Percentiles rank a stretch among this genome's conserved stretches.
phyloP scores from a whole-genome alignment of 1,140 invertebrate genomes.

The Bombus turneri region DNA sequence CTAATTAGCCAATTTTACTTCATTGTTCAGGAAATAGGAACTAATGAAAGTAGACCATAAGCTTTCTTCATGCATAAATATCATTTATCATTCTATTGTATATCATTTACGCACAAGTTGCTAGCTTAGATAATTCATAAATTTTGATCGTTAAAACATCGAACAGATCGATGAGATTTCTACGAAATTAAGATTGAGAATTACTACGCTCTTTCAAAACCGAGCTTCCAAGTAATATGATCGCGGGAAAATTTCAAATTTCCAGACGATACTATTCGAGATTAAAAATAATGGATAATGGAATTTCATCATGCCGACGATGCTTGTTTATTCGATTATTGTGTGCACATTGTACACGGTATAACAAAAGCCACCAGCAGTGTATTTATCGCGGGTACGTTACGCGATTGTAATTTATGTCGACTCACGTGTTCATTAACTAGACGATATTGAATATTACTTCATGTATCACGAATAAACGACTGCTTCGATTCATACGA shows the following conservation, averaged over 20 bases:
- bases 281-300: not conserved
- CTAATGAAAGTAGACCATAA: no score
- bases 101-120: not conserved
- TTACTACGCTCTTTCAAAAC: not conserved
- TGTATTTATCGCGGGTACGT: not conserved
- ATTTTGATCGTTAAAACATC: not conserved
- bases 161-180: not conserved
- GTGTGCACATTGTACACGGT: not conserved
- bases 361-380: not conserved
- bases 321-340: not conserved
- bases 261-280: no score
- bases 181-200: not conserved
- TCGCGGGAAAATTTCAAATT: not conserved
- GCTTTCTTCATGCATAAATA: no score
- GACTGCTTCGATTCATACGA: no score
- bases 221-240: no score
- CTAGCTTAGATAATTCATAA: not conserved
- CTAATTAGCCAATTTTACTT: no score
- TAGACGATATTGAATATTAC: constrained; percentile 1
- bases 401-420: not conserved
- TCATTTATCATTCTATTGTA: not conserved
- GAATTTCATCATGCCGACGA: not conserved
- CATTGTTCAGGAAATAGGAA: no score
- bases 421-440: not conserved
- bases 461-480: not conserved